Evolutionary conservation across 2,797 vertebrate genomes (phyloP).

Genomic region (Smutsia gigantea): DNA sequence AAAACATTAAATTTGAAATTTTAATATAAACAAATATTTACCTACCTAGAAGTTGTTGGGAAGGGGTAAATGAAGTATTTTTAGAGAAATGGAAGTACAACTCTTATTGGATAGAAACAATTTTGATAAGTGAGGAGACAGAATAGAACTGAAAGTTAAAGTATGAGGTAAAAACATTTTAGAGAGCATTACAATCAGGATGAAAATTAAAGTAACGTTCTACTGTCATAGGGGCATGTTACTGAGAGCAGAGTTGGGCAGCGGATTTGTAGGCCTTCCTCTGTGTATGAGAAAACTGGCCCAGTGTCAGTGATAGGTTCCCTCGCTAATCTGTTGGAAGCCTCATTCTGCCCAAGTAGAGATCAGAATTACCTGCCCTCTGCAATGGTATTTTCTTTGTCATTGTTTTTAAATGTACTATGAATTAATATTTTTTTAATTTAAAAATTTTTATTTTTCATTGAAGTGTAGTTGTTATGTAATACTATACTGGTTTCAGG

Average conservation of each 20-base stretch:
- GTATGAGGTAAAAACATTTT: background rate
- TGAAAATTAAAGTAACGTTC: background rate
- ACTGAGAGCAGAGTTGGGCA: background rate
- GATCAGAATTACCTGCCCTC: background rate
- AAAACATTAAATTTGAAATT: background rate
- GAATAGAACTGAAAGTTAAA: background rate
- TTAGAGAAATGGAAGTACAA: background rate
- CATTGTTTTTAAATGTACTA: too few relatives aligned
- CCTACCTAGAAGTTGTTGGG: background rate
- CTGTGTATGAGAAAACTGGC: background rate
- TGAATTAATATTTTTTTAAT: too few relatives aligned
- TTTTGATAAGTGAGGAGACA: background rate
- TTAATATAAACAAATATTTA: background rate
- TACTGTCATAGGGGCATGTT: background rate
- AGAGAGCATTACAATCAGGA: background rate
- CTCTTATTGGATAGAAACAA: background rate
- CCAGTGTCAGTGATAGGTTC: background rate
- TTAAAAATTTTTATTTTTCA: too few relatives aligned
- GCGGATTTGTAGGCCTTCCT: background rate
- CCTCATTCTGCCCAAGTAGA: background rate
- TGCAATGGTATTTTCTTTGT: background rate
- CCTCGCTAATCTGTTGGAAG: background rate
- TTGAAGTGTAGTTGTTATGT: too few relatives aligned
- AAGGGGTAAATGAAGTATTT: background rate
- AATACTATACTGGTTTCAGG: too few relatives aligned